Evolutionary conservation across 2,888 invertebrate species (phyloP).

Genomic region (Hirtodrosophila cameraria): DNA sequence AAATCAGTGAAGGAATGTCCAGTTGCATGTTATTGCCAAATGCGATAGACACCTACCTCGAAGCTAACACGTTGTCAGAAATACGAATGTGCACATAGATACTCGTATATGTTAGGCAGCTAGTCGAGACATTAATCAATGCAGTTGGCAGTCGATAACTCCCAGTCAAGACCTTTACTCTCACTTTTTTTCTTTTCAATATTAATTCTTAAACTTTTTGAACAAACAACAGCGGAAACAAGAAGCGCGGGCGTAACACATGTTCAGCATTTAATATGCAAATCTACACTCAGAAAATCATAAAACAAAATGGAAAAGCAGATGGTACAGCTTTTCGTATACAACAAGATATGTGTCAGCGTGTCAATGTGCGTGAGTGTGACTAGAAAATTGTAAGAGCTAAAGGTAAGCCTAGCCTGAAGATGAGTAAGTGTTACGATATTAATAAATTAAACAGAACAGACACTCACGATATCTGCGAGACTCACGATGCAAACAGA

Average conservation of each 20-base stretch:
- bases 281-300: constrained; percentile 62
- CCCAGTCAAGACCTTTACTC: constrained; percentile 53
- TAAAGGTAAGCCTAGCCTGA: constrained; percentile 9
- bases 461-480: too few relatives aligned
- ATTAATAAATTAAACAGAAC: too few relatives aligned
- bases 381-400: constrained; percentile 40
- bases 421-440: constrained; percentile 23
- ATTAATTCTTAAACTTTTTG: constrained; percentile 3
- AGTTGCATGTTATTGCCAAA: constrained; percentile 52
- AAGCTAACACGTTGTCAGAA: constrained; percentile 62
- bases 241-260: constrained; percentile 67
- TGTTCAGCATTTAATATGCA: constrained; percentile 71
- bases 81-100: too few relatives aligned
- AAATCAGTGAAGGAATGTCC: constrained; percentile 67
- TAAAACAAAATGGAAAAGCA: constrained; percentile 61
- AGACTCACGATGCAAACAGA: too few relatives aligned
- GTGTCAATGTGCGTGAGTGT: constrained; percentile 67
- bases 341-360: constrained; percentile 62
- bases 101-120: constrained; percentile 30
- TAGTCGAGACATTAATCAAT: constrained; percentile 64
- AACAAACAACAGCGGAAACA: constrained; percentile 47
- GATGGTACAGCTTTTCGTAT: constrained; percentile 37
- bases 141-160: constrained; percentile 41
- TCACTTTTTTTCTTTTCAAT: constrained; percentile 66
- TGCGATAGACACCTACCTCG: constrained; percentile 55